Percentiles rank a stretch among this genome's conserved stretches.
Conservation (phyloP, 2,797 vertebrate genomes). For the Linurgus olivaceus region DNA sequence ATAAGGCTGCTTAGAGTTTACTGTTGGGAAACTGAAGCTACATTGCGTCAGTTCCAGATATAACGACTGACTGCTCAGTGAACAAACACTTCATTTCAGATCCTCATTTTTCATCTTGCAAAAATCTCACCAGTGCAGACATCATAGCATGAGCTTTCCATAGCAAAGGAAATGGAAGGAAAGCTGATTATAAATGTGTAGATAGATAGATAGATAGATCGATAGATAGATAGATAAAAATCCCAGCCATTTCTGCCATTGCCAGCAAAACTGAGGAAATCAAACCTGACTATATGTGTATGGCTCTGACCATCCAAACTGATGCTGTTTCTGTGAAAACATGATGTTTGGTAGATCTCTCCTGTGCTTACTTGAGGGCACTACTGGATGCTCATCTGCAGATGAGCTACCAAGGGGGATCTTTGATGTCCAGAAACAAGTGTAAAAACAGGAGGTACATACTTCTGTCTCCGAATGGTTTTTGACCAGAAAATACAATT, state of each 20-base stretch:
- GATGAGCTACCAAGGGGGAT: background rate
- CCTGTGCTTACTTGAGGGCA: background rate
- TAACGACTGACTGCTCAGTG: background rate
- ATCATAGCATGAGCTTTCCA: background rate
- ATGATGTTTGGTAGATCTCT: background rate
- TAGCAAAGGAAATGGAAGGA: background rate
- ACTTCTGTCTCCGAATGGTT: background rate
- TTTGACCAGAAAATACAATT: background rate
- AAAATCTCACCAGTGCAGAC: background rate
- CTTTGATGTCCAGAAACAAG: background rate
- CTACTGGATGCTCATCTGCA: background rate
- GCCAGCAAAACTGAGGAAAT: background rate
- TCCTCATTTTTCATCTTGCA: background rate
- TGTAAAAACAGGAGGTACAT: background rate
- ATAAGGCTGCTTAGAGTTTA: conserved; percentile 9
- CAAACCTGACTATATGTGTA: fast-evolving
- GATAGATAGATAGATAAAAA: background rate
- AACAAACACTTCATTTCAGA: background rate
- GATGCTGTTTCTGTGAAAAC: background rate
- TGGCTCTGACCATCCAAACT: background rate
- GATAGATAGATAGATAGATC: background rate
- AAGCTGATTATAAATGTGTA: background rate
- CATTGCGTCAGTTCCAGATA: background rate
- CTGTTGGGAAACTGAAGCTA: conserved; percentile 14
- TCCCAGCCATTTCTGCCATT: background rate